Percentiles rank a stretch among this genome's conserved stretches.
Evolutionary conservation across 2,888 invertebrate genomes (phyloP).

Genomic region (Epirrhoe tristata): DNA sequence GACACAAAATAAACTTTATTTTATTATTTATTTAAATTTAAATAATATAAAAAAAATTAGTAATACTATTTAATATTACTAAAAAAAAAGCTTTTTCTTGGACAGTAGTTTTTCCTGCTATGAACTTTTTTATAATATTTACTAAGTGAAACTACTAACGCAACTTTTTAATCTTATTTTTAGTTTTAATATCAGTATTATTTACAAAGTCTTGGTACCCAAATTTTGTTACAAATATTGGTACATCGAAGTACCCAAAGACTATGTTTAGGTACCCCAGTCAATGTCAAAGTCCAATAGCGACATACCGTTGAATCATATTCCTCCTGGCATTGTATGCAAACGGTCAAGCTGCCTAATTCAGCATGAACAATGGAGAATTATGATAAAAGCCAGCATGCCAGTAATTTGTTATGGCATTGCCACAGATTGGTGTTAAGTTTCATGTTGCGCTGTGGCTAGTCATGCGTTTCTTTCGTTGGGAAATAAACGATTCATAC

Average conservation of each 20-base stretch:
- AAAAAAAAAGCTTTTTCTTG: no score
- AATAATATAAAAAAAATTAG: no score
- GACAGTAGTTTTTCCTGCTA: no score
- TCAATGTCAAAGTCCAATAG: conserved; percentile 23
- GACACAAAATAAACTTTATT: no score
- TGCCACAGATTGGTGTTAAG: conserved; percentile 18
- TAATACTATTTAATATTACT: no score
- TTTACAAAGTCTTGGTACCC: background rate
- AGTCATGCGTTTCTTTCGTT: conserved; percentile 43
- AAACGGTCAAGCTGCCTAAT: conserved; percentile 47
- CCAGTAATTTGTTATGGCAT: conserved; percentile 49
- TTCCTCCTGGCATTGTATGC: conserved; percentile 55
- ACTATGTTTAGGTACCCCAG: background rate
- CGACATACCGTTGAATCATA: conserved; percentile 48
- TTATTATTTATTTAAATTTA: no score
- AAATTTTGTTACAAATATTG: no score
- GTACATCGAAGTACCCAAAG: background rate
- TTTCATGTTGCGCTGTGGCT: conserved; percentile 41
- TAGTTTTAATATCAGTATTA: no score
- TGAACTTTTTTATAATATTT: no score
- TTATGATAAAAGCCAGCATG: conserved; percentile 52
- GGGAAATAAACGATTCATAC: conserved; percentile 10
- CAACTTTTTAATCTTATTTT: background rate
- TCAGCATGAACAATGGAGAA: conserved; percentile 55
- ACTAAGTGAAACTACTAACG: no score